Evolutionary conservation across 2,888 invertebrate genomes (phyloP), one percentile per base, ranked within the genome.

Genomic region (Agrenia bidenticulata): DNA sequence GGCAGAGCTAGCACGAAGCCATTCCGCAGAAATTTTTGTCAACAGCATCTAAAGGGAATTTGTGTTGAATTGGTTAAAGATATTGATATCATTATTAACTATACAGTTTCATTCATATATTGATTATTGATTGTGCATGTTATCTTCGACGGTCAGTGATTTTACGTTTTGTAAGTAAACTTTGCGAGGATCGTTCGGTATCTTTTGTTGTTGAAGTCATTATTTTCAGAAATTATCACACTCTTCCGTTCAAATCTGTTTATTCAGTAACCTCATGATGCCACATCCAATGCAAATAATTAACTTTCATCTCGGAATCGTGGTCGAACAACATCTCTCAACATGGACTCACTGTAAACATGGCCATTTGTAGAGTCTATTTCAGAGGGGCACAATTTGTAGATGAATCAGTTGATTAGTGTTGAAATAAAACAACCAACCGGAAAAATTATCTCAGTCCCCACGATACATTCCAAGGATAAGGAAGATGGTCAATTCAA

Each of bases 21-120:
- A 61, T 61, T 61, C 61, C 61, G 61, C 61, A 61, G 51, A 42
- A 41, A 27, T 41, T 60, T 32, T 60, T 61, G 51, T 51, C 51
- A 23, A 51, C 4, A 51, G 19, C 45, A n/a, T n/a, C n/a, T n/a
- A 45, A 19, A 45, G 32, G 32, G 19, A 45, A 45, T 15, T 51
- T 51, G 24, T 51, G 24, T 51, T 51, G 15, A 45, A 45, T 45
- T 45, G 45, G 45, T 45, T 45, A 45, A 45, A 17, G 45, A 45
- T 45, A 19, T 45, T 45, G 45, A 45, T 45, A n/a, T 45, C 45
- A 45, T 45, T 45, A 17, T 45, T 45, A 17, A 45, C 19, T 45
- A 51, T 51, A 51, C 24, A 5, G 24, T 24, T 51, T 51, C 24
- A 51, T 51, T 57, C 57, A 23, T 23, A 27, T 57, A 51, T 17